Evolutionary conservation across 2,888 invertebrate species (phyloP).

Genomic region (Trisateles emortualis): DNA sequence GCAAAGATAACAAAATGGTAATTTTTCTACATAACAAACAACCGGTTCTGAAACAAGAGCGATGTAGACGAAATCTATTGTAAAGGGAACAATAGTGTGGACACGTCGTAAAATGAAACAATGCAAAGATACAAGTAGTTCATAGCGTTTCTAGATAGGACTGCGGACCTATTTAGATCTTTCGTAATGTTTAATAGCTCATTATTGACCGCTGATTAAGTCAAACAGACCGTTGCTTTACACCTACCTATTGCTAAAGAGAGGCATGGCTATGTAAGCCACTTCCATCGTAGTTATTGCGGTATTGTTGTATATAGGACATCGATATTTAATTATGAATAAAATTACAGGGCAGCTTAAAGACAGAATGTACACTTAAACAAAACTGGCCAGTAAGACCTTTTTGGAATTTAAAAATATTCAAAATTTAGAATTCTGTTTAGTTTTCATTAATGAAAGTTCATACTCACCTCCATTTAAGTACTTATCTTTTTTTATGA

Average conservation of each 20-base stretch:
- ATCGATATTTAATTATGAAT: neutral
- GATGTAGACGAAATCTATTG: slow-evolving; percentile 69
- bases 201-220: slow-evolving; percentile 11
- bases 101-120: slow-evolving; percentile 75
- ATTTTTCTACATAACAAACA: slow-evolving; percentile 58
- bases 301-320: neutral
- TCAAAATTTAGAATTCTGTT: too few relatives aligned
- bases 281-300: neutral
- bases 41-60: slow-evolving; percentile 66
- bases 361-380: neutral
- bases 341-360: neutral
- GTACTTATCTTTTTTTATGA: too few relatives aligned
- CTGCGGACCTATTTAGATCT: slow-evolving; percentile 17
- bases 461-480: too few relatives aligned
- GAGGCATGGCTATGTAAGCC: neutral
- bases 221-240: slow-evolving; percentile 6
- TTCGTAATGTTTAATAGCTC: slow-evolving; percentile 9
- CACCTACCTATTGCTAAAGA: neutral
- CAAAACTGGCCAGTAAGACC: too few relatives aligned
- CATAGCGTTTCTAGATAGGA: slow-evolving; percentile 58
- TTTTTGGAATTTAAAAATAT: too few relatives aligned
- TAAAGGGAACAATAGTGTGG: slow-evolving; percentile 73
- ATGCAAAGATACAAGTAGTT: slow-evolving; percentile 61
- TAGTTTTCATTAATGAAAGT: too few relatives aligned
- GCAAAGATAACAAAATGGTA: slow-evolving; percentile 55